These are phyloP conservation scores for Cybosia mesomella DNA, from an alignment of 2,888 invertebrate species.

Conservation along the genomic window DNA sequence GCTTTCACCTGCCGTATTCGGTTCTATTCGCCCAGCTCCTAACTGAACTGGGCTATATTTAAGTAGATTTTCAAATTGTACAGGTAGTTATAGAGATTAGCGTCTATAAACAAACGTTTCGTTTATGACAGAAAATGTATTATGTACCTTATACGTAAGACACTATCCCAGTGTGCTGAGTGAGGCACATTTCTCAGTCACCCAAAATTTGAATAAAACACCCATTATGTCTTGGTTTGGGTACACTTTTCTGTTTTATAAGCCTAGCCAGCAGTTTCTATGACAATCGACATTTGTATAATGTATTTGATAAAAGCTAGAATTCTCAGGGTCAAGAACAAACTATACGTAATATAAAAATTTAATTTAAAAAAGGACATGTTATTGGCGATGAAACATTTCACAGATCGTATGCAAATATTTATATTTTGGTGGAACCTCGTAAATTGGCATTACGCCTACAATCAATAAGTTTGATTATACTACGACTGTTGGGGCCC, in stretches of 20 bases:
- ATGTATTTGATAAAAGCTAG: background rate
- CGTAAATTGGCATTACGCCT: slow-evolving; percentile 56
- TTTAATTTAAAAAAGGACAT: no score
- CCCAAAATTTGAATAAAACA: background rate
- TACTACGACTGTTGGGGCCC: background rate
- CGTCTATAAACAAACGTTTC: no score
- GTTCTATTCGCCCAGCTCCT: no score
- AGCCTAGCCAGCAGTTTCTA: background rate
- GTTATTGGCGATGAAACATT: no score
- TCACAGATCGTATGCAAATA: no score
- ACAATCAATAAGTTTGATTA: slow-evolving; percentile 51
- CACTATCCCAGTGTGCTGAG: background rate
- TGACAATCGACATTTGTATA: background rate
- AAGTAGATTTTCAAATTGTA: no score
- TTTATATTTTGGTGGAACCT: no score
- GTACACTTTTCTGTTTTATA: background rate
- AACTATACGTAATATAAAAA: background rate
- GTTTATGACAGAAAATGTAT: no score
- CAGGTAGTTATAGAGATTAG: no score
- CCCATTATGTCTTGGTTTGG: background rate
- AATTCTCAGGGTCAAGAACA: background rate
- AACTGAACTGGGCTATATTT: no score
- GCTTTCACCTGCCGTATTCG: no score
- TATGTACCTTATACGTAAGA: background rate
- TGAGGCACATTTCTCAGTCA: background rate